Conservation (phyloP, 1,140 invertebrate species). For the Drosophila athabasca region DNA sequence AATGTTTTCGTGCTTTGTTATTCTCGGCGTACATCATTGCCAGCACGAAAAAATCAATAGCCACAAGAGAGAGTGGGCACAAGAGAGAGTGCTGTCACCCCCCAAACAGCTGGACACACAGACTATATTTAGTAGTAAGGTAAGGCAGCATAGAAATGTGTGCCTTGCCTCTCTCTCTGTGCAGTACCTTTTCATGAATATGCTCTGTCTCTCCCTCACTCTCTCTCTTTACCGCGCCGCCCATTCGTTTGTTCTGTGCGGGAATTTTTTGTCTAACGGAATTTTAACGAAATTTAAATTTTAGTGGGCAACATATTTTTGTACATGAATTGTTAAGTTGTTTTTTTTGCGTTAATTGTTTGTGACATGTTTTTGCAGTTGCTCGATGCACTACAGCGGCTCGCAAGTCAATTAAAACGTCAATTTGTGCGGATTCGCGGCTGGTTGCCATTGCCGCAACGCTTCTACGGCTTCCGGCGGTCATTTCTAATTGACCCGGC, state of each 20-base stretch:
- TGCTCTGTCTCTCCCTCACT: not conserved
- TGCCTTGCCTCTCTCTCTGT: slow-evolving; percentile 8
- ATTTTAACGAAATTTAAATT: slow-evolving; percentile 7
- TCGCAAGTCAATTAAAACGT: slow-evolving; percentile 73
- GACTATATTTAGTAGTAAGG: not conserved
- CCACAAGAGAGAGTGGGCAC: not conserved
- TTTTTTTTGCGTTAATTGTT: slow-evolving; percentile 14
- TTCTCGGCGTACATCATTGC: slow-evolving; percentile 39
- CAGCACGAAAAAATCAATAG: slow-evolving; percentile 74
- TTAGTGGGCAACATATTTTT: not conserved
- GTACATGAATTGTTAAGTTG: slow-evolving; percentile 4
- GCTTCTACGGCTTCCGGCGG: slow-evolving; percentile 66
- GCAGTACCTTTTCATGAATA: slow-evolving; percentile 11
- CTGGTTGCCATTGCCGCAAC: slow-evolving; percentile 46
- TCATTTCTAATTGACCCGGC: too few relatives aligned
- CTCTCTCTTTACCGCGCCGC: not conserved
- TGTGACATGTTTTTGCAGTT: slow-evolving; percentile 63
- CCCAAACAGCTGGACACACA: not conserved
- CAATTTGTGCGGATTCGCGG: slow-evolving; percentile 61
- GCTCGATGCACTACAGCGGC: slow-evolving; percentile 51
- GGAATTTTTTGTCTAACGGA: slow-evolving; percentile 34
- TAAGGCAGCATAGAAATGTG: not conserved
- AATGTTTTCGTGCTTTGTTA: slow-evolving; percentile 19
- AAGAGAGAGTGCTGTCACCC: slow-evolving; percentile 14
- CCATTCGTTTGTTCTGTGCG: slow-evolving; percentile 35